Conservation (phyloP, 2,888 invertebrate genomes). For the Tipula vernalis region DNA sequence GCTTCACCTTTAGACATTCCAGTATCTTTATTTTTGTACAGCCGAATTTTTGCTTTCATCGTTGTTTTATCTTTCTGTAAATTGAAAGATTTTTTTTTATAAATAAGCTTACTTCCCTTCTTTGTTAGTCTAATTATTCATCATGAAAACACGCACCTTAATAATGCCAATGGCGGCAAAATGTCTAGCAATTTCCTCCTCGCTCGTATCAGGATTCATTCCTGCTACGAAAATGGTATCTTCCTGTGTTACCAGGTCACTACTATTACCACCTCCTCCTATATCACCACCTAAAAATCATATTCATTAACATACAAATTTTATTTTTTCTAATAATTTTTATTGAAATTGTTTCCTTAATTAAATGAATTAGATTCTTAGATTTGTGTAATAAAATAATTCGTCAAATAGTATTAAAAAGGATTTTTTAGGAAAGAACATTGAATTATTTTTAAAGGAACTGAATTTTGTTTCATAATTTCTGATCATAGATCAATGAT, state of each 20-base stretch:
- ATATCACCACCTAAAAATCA: neutral
- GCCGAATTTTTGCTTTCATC: conserved; percentile 91
- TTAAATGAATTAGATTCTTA: neutral
- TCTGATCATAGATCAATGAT: no score
- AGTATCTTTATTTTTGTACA: conserved; percentile 92
- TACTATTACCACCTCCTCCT: conserved; percentile 36
- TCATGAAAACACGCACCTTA: conserved; percentile 49
- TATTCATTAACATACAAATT: neutral
- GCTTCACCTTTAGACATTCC: conserved; percentile 95
- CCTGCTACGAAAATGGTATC: conserved; percentile 94
- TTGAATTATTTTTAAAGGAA: no score
- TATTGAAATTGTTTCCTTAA: neutral
- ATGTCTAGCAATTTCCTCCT: conserved; percentile 78
- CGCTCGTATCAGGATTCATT: conserved; percentile 71
- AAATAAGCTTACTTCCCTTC: no score
- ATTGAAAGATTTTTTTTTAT: conserved; percentile 16
- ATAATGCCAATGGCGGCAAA: conserved; percentile 95
- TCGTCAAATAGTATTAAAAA: neutral
- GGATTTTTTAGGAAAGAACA: neutral
- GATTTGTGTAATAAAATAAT: neutral
- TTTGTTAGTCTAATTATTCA: no score
- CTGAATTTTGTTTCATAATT: no score
- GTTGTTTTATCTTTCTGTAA: conserved; percentile 85
- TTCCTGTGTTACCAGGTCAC: conserved; percentile 75
- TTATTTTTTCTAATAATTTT: neutral